Conservation (phyloP, 2,113 vertebrate genomes). For the Colinus virginianus region DNA sequence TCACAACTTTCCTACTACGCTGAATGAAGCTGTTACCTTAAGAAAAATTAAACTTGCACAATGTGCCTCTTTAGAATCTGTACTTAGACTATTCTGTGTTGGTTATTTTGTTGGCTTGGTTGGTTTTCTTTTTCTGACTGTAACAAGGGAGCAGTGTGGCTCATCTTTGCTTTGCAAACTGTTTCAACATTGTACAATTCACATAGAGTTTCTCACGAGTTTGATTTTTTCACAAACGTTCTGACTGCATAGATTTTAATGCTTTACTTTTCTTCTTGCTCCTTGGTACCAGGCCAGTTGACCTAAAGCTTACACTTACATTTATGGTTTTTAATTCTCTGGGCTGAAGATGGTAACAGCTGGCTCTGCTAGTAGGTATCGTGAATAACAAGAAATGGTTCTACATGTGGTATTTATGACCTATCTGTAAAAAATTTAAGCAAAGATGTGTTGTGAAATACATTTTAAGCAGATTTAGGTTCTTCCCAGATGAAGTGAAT, state of each 20-base stretch:
- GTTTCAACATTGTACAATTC: neutral
- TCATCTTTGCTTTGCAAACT: slow-evolving; percentile 5
- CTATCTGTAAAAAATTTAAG: slow-evolving; percentile 4
- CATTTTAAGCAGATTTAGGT: slow-evolving; percentile 26
- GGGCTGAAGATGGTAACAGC: neutral
- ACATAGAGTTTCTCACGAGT: neutral
- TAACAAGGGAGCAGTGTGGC: neutral
- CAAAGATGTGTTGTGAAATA: slow-evolving; percentile 44
- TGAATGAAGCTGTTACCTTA: neutral
- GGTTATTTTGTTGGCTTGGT: too few species aligned
- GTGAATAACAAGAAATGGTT: neutral
- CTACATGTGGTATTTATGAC: slow-evolving; percentile 27
- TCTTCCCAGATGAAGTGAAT: slow-evolving; percentile 18
- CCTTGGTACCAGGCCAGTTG: neutral
- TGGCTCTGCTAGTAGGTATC: neutral
- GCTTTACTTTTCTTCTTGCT: slow-evolving; percentile 4
- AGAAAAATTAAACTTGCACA: neutral
- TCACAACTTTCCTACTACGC: neutral
- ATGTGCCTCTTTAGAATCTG: neutral
- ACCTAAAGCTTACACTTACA: neutral
- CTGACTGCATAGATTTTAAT: neutral
- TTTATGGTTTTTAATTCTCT: neutral
- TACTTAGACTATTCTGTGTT: neutral
- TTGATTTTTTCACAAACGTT: slow-evolving; percentile 4
- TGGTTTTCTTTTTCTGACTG: neutral